Conservation (phyloP, 2,113 vertebrate genomes). For the Leuciscus idus region DNA sequence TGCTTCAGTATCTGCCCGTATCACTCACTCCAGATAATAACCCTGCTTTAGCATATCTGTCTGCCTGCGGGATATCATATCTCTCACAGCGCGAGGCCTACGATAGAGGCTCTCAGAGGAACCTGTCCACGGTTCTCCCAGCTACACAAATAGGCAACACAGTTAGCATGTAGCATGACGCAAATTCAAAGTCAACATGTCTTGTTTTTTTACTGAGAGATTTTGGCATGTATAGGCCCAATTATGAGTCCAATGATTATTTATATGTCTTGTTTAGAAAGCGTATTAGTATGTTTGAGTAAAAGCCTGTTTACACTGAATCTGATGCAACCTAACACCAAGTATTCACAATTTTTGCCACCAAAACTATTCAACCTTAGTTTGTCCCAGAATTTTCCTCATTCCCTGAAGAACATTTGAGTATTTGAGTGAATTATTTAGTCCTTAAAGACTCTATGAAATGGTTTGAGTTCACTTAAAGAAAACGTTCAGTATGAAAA, state of each 20-base stretch:
- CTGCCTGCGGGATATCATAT: neutral
- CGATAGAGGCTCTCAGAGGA: no score
- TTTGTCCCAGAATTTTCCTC: neutral
- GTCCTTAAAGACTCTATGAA: neutral
- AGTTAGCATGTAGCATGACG: no score
- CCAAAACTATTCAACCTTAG: neutral
- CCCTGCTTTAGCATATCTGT: neutral
- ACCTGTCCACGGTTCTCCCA: neutral
- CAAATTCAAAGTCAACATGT: no score
- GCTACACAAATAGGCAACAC: neutral
- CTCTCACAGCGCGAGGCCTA: neutral
- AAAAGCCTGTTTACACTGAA: neutral
- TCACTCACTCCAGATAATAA: conserved; percentile 34
- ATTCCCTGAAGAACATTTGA: neutral
- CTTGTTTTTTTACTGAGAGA: no score
- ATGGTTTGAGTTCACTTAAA: neutral
- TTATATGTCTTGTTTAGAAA: no score
- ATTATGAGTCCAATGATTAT: no score
- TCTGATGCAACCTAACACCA: neutral
- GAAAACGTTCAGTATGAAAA: no score
- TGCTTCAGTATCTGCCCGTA: neutral
- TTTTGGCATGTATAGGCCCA: no score
- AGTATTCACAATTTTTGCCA: neutral
- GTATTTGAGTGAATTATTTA: neutral
- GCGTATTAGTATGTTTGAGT: no score